These are phyloP conservation scores for Laupala kohalensis DNA, from an alignment of 1,140 invertebrate genomes.

Conservation along the genomic window DNA sequence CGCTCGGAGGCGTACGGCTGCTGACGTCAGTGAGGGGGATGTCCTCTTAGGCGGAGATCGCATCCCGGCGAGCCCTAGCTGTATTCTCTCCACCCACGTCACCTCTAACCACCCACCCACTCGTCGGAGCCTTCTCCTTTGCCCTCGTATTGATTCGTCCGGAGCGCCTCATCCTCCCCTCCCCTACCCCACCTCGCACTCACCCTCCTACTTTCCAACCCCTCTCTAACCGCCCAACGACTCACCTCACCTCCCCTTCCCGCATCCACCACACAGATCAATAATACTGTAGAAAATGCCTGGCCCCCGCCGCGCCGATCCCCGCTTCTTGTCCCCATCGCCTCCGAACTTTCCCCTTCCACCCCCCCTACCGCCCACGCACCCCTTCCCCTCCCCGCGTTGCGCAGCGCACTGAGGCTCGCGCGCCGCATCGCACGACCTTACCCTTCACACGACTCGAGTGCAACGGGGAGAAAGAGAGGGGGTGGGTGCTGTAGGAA, in stretches of 20 bases:
- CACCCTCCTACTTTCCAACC: conserved; percentile 4
- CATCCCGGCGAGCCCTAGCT: neutral
- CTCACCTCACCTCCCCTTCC: conserved; percentile 1
- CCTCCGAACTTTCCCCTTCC: neutral
- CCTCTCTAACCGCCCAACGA: neutral
- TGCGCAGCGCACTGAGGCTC: no score
- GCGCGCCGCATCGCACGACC: neutral
- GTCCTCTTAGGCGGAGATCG: neutral
- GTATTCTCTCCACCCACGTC: neutral
- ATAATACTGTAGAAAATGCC: conserved; percentile 14
- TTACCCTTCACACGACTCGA: no score
- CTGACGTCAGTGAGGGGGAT: neutral
- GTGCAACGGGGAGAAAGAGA: no score
- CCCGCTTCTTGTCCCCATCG: neutral
- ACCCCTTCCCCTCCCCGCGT: neutral
- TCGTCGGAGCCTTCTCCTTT: neutral
- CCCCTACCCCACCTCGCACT: neutral
- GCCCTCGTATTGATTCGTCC: conserved; percentile 11
- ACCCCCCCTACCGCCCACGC: conserved; percentile 3
- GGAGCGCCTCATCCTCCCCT: neutral
- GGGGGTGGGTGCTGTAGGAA: no score
- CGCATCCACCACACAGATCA: conserved; percentile 10
- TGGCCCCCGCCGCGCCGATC: neutral
- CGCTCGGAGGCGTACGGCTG: neutral
- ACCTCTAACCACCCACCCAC: neutral